phyloP scores from a whole-genome alignment of 2,888 invertebrate species.

The Hydroisotoma schaefferi region DNA sequence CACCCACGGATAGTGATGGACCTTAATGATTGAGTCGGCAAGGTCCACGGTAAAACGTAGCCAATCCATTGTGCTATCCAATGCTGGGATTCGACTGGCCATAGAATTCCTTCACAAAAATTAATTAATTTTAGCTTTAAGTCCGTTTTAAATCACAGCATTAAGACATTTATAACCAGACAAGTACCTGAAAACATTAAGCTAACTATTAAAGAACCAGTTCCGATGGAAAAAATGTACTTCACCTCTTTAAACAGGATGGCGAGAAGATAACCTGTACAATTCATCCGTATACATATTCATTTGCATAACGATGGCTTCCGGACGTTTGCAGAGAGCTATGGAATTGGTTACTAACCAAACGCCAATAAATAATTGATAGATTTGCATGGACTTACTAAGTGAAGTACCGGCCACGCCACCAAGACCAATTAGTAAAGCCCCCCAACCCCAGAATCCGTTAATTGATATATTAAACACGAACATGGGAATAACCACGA shows the following conservation, averaged over 20 bases:
- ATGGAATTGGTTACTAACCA: no score
- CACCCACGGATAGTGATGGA: conserved; percentile 26
- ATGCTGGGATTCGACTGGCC: conserved; percentile 25
- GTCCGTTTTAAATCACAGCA: background rate
- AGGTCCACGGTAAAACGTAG: conserved; percentile 22
- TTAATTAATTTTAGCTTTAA: background rate
- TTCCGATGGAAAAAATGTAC: background rate
- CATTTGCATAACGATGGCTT: no score
- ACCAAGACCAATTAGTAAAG: conserved; percentile 19
- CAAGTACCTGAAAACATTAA: background rate
- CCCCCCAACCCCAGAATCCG: conserved; percentile 24
- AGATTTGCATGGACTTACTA: conserved; percentile 21
- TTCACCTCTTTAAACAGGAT: background rate
- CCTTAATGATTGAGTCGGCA: conserved; percentile 20
- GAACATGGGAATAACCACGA: conserved; percentile 27
- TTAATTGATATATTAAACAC: conserved; percentile 19
- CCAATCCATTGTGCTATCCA: conserved; percentile 25
- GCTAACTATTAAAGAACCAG: background rate
- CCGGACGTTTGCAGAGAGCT: no score
- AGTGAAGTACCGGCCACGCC: conserved; percentile 24
- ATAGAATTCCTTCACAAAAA: conserved; percentile 12
- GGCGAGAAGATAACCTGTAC: background rate
- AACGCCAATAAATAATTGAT: background rate
- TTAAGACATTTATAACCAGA: background rate
- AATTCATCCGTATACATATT: background rate